Evolutionary conservation across 2,797 vertebrate genomes (phyloP), one percentile per base, ranked within the genome.

Genomic region (Galago senegalensis): DNA sequence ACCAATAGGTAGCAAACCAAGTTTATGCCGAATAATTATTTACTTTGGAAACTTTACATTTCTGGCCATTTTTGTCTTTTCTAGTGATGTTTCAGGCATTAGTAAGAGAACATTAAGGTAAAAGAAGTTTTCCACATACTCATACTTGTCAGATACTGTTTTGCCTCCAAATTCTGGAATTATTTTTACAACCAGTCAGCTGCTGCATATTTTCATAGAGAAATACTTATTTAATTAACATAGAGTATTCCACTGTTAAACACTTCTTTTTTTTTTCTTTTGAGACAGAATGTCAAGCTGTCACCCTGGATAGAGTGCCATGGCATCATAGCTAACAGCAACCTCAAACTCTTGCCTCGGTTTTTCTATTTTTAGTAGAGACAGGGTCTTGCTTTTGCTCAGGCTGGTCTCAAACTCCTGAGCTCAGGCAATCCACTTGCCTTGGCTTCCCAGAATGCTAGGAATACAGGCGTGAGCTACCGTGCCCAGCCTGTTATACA

Each of bases 51-150:
- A 53, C 13, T 11, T n/a, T 69, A 69, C 16, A 77, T 25, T 21
- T 67, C 43, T 9, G 10, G 61, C 11, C 56, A 61, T 60, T 85
- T 94, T 93, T 81, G n/a, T 20, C 58, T 67, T 96, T 89, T 76
- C 58, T 87, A 65, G 17, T 34, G 43, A 60, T 84, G 18, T 40
- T 86, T 88, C n/a, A 91, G 95, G 40, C 46, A 40, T 56, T 43
- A 70, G 49, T 88, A 87, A 82, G 79, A 84, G 53, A 40, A 60
- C 40, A 25, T 29, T 49, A 10, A 13, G 29, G 5, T 46, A 37
- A 83, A 65, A 77, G 80, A 87, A 63, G 7, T 60, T 46, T 40
- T 70, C 76, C 21, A 43, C 8, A 69, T 31, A n/a, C n/a, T n/a
- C n/a, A n/a, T n/a, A n/a, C n/a, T n/a, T n/a, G n/a, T n/a, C n/a